phyloP scores from a whole-genome alignment of 2,113 vertebrate genomes.

The Puffinus mauretanicus region DNA sequence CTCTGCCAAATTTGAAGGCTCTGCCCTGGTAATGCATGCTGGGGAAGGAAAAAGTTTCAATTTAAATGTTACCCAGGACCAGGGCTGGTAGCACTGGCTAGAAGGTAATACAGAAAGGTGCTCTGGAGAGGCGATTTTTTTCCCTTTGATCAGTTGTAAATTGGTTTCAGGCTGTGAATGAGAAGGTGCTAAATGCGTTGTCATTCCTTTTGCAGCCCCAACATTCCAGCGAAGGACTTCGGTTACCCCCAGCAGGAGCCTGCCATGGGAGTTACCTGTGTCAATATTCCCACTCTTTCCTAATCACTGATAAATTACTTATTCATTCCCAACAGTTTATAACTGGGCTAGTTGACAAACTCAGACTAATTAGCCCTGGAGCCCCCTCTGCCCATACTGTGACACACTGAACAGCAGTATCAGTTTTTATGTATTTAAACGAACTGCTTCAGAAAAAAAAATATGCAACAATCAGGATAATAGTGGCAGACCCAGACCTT shows the following conservation, averaged over 20 bases:
- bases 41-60: background rate
- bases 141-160: background rate
- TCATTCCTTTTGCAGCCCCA: background rate
- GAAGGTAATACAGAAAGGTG: background rate
- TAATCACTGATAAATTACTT: background rate
- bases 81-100: background rate
- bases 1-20: background rate
- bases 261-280: fast-evolving
- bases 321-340: background rate
- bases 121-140: background rate
- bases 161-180: background rate
- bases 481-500: background rate
- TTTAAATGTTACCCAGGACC: background rate
- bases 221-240: background rate
- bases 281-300: background rate
- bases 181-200: background rate
- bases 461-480: background rate
- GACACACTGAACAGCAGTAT: background rate
- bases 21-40: background rate
- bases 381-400: background rate
- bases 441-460: background rate
- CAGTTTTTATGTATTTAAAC: background rate
- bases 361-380: background rate
- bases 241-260: background rate
- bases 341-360: background rate